A percentile compares a stretch with the other conserved stretches of the same genome.
phyloP scores from a whole-genome alignment of 37 sponge, comb jelly and placozoan genomes.

The Chondrilla cf. caribensis region DNA sequence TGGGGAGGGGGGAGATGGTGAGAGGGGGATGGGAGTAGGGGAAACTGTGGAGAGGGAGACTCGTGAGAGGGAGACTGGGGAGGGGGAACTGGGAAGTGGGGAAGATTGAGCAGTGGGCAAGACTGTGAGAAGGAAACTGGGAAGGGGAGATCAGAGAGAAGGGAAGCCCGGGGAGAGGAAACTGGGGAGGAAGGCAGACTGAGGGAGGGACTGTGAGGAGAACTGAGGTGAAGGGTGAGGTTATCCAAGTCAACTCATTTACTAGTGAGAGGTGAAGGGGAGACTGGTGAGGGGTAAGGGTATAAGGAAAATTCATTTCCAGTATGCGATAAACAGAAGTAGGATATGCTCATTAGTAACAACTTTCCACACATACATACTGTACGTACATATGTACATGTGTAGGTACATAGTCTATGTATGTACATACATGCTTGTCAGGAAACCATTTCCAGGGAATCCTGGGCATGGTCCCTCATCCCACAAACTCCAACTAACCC shows the following conservation, averaged over 20 bases:
- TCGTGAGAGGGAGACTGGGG: not conserved
- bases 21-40: no score
- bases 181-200: not conserved
- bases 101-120: not conserved
- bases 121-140: not conserved
- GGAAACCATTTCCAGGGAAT: no score
- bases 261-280: no score
- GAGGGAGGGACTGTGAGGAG: not conserved
- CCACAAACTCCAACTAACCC: no score
- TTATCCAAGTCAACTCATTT: no score
- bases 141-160: not conserved
- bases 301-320: not conserved
- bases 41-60: not conserved
- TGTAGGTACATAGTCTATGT: not conserved
- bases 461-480: no score
- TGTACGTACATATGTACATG: not conserved
- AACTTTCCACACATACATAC: not conserved
- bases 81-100: not conserved
- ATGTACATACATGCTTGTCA: no score
- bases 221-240: no score
- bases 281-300: not conserved
- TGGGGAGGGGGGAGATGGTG: no score
- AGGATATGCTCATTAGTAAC: no score
- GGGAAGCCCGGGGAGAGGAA: not conserved
- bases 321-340: not conserved